Evolutionary conservation across 1,140 invertebrate species (phyloP).

Genomic region (Bombus fervidus): DNA sequence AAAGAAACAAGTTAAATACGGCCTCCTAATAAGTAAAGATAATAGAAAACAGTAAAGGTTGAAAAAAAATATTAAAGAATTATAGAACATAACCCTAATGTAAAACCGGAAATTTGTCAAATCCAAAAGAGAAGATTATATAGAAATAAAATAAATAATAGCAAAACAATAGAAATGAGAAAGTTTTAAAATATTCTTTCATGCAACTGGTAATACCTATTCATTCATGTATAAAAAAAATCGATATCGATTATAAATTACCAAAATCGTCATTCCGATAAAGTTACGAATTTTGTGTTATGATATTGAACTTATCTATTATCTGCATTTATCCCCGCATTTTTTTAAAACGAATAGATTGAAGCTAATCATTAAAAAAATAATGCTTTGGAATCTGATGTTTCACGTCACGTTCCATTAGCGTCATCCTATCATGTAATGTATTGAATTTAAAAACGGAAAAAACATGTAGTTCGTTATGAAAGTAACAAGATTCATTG

Average conservation of each 20-base stretch:
- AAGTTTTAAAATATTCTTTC: too few relatives aligned
- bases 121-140: too few relatives aligned
- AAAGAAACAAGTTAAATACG: too few relatives aligned
- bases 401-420: slow-evolving; percentile 18
- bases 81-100: too few relatives aligned
- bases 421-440: slow-evolving; percentile 1
- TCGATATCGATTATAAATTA: not conserved
- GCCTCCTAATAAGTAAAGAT: too few relatives aligned
- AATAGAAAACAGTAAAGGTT: too few relatives aligned
- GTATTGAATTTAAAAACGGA: slow-evolving; percentile 14
- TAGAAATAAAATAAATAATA: not conserved
- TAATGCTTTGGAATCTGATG: not conserved
- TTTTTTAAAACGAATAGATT: slow-evolving; percentile 33
- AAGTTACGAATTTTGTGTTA: not conserved
- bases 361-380: not conserved
- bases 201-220: not conserved
- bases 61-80: too few relatives aligned
- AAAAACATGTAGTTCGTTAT: not conserved
- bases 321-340: slow-evolving; percentile 39
- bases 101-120: too few relatives aligned
- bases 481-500: not conserved
- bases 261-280: not conserved
- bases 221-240: not conserved
- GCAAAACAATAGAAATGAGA: not conserved
- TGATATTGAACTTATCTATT: not conserved